Evolutionary conservation across 2,113 vertebrate genomes (phyloP), one percentile per base, ranked within the genome.

Genomic region (Prunella fulvescens): DNA sequence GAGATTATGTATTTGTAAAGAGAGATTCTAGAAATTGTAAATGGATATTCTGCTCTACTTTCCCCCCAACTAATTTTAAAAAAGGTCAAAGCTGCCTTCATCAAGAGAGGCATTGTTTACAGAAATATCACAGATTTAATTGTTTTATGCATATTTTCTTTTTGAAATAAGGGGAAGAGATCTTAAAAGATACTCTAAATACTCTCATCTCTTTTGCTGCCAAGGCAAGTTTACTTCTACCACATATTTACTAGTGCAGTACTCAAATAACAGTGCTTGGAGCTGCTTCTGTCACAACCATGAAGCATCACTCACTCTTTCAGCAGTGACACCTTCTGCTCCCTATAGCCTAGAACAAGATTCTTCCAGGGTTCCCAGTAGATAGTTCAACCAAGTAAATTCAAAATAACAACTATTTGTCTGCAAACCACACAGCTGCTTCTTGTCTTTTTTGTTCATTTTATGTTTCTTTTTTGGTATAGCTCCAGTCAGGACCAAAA

Each of bases 201-300:
- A 71, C 42, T 80, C 31, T 86, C 33, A 24, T 45, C 78, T 50
- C 9, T 77, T 90, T 91, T 90, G 15, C 81, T 92, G 80, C 87
- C 77, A 94, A 81, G 9, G 17, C 74, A 81, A 77, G 80, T 84
- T 92, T 82, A 70, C 69, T 92, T 92, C 83, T 87, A 45, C 29
- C 24, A 50, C 37, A 19, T 89, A 85, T 85, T 83, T 95, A 26
- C 64, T 77, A 84, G 50, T 76, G 33, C 64, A 67, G 42, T 71
- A 67, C 84, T 95, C 81, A 88, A 80, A 93, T 61, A 40, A 57
- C 45, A 57, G 37, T 70, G 95, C 82, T 96, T 81, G 62, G 47
- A 94, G 93, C 91, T 90, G 57, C 61, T 94, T 86, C 83, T 95
- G 93, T 94, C 91, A 94, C 47, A 91, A 60, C n/a, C 22, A 19